These are phyloP conservation scores for Anastatus disparis DNA, from an alignment of 1,140 invertebrate species.

Conservation along the genomic window DNA sequence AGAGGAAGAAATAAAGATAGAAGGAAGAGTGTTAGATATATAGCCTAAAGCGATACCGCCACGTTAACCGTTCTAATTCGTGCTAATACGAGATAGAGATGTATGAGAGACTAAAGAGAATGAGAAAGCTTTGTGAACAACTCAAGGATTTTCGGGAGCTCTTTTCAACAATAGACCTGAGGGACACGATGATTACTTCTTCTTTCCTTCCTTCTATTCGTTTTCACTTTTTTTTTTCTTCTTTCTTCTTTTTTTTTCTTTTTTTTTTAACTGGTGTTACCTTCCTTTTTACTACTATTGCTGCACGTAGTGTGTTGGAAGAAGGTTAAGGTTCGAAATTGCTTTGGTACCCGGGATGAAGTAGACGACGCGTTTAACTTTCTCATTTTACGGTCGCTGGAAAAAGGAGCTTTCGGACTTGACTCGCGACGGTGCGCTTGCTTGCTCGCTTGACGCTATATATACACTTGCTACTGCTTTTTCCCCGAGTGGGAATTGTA, in stretches of 20 bases:
- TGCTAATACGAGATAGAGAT: conserved; percentile 26
- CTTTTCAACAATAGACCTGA: conserved; percentile 39
- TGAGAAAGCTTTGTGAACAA: conserved; percentile 3
- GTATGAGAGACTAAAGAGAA: too few relatives aligned
- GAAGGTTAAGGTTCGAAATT: conserved; percentile 29
- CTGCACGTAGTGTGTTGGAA: too few relatives aligned
- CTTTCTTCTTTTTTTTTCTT: neutral
- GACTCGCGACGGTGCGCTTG: too few relatives aligned
- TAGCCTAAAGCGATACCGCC: neutral
- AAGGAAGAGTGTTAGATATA: neutral
- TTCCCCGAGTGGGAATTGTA: conserved; percentile 2
- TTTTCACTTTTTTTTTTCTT: neutral
- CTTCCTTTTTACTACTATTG: neutral
- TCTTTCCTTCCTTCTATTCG: neutral
- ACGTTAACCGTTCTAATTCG: conserved; percentile 30
- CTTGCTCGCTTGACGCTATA: too few relatives aligned
- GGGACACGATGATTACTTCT: conserved; percentile 28
- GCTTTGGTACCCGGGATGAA: conserved; percentile 23
- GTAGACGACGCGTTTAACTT: conserved; percentile 42
- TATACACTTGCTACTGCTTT: too few relatives aligned
- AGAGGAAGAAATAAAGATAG: too few relatives aligned
- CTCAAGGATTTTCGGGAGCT: conserved; percentile 37
- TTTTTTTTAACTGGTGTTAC: neutral
- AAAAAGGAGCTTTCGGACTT: conserved; percentile 27
- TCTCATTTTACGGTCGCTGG: conserved; percentile 41